Evolutionary conservation across 2,797 vertebrate species (phyloP).

Genomic region (Peromyscus nudipes): DNA sequence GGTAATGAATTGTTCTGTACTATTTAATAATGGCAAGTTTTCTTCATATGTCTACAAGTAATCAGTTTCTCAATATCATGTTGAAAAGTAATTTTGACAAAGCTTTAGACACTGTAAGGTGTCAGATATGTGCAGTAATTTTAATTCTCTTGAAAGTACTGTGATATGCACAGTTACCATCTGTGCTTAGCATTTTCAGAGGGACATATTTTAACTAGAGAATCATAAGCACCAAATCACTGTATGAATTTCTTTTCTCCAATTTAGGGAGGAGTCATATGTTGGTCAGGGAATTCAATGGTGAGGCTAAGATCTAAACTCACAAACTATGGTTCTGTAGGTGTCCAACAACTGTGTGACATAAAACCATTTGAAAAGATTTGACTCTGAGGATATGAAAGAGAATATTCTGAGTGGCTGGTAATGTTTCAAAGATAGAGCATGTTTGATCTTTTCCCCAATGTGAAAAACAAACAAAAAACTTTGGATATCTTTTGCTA

Average conservation of each 20-base stretch:
- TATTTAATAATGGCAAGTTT: not conserved
- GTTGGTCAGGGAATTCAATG: not conserved
- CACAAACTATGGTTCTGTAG: not conserved
- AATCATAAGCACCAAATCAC: not conserved
- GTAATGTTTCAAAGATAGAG: not conserved
- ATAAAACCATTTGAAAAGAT: not conserved
- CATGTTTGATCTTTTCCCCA: not conserved
- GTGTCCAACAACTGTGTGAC: not conserved
- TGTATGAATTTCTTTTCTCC: not conserved
- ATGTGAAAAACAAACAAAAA: not conserved
- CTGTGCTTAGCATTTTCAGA: not conserved
- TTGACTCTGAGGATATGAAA: not conserved
- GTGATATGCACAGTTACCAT: not conserved
- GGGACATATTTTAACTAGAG: not conserved
- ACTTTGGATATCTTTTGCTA: not conserved
- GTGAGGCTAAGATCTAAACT: not conserved
- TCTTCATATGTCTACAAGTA: not conserved
- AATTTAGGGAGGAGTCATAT: not conserved
- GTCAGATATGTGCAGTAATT: not conserved
- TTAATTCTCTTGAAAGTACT: not conserved
- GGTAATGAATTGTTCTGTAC: not conserved
- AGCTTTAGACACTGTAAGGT: not conserved
- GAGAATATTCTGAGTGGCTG: not conserved
- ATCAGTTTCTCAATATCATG: not conserved
- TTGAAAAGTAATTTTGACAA: conserved; percentile 3